Evolutionary conservation across 2,797 vertebrate species (phyloP), one percentile per base, ranked within the genome.

Genomic region (Clarias pachynema): DNA sequence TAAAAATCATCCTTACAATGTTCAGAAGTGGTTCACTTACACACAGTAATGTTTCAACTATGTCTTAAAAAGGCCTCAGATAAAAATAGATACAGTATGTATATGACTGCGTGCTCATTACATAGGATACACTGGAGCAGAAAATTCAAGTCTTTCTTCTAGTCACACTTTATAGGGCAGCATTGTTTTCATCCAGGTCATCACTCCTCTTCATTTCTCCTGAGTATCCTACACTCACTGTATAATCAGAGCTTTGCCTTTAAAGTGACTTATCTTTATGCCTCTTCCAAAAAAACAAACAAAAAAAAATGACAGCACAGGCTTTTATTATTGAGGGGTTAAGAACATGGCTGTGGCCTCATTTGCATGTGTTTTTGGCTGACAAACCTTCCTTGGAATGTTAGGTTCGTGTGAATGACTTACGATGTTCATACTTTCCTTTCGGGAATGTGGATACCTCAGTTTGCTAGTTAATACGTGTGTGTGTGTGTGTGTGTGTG

Each of bases 381-480:
- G 31, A 72, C 69, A 44, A 44, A 72, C 10, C 12, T 44, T 20
- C 59, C 18, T 14, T 60, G 29, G 4, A 68, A 29, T 69, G 44
- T 69, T 53, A 18, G 49, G 70, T 53, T 75, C 1, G 9, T 75
- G n/a, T 18, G 22, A 22, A 69, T 57, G 5, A 20, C 12, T 66
- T 18, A 40, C 15, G 8, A 72, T 59, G 5, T 63, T 44, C 24
- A 59, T 14, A 26, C 0, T n/a, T 59, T 24, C 29, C n/a, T 79
- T 78, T 44, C 63, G 44, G 49, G 37, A 77, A 62, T 87, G 59
- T 85, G 62, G 63, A 72, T 82, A 75, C 87, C 73, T 89, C 53
- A 70, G 37, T 66, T 66, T 78, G 57, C 9, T 73, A 53, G 49
- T 53, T 53, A 53, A 53, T 49, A 44, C 85, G 20, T 84, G 4